Percentiles rank a stretch among this genome's conserved stretches.
Evolutionary conservation across 1,140 invertebrate genomes (phyloP).

Genomic region (Bombus difficillimus): DNA sequence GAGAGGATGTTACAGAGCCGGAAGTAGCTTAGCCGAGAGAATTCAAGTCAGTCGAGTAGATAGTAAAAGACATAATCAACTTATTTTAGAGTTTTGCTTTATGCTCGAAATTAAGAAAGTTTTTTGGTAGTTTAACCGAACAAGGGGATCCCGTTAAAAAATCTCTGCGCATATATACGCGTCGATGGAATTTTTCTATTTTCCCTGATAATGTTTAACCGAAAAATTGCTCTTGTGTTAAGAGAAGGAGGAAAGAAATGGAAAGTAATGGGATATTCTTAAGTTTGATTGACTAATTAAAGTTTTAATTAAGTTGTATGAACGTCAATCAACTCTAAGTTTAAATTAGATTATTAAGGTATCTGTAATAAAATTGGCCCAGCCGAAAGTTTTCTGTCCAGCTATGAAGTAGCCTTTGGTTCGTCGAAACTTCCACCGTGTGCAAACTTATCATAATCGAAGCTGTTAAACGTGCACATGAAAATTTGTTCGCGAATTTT

Average conservation of each 20-base stretch:
- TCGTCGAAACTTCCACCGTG: not conserved
- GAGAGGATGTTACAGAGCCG: not conserved
- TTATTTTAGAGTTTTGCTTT: not conserved
- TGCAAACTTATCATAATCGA: conserved; percentile 6
- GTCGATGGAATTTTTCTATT: not conserved
- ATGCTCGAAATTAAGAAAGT: not conserved
- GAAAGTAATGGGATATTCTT: not conserved
- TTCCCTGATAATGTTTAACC: too few species aligned
- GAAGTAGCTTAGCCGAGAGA: not conserved
- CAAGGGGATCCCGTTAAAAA: too few species aligned
- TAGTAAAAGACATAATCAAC: not conserved
- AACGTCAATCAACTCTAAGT: conserved; percentile 20
- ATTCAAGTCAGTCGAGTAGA: not conserved
- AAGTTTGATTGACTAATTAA: conserved; percentile 43
- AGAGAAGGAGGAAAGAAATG: not conserved
- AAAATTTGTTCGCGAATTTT: not conserved
- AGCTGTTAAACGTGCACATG: not conserved
- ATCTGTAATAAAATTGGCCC: conserved; percentile 23
- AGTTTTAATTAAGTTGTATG: conserved; percentile 34
- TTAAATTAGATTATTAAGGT: conserved; percentile 48
- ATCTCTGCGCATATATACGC: too few species aligned
- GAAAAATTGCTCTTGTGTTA: not conserved
- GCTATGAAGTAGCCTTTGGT: not conserved
- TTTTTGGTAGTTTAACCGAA: not conserved
- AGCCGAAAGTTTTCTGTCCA: not conserved